Percentiles rank a stretch among this genome's conserved stretches.
phyloP scores from a whole-genome alignment of 2,888 invertebrate genomes.

The Lithodes maja region DNA sequence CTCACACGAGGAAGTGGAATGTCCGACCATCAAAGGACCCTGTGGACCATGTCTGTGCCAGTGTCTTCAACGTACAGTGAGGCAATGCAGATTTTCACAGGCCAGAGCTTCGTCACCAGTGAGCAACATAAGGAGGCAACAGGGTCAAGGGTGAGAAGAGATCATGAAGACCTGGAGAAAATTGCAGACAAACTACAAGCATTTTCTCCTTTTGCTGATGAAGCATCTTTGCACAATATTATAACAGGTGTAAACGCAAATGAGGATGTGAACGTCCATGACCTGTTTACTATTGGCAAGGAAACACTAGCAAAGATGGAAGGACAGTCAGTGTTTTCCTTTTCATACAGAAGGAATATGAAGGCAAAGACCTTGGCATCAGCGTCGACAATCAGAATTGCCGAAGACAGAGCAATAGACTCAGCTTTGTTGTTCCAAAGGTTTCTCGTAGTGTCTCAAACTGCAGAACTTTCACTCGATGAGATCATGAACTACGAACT shows the following conservation, averaged over 20 bases:
- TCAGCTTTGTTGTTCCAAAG: neutral
- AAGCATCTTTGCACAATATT: neutral
- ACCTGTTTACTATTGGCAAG: neutral
- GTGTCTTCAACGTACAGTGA: conserved; percentile 7
- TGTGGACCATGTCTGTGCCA: conserved; percentile 18
- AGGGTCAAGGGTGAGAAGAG: conserved; percentile 5
- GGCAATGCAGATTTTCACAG: neutral
- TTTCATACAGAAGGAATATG: neutral
- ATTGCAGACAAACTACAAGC: neutral
- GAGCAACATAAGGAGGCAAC: neutral
- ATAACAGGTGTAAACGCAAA: neutral
- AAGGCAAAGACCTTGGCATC: neutral
- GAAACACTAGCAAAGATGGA: neutral
- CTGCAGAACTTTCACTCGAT: neutral
- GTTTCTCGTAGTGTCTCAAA: neutral
- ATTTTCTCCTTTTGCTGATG: neutral
- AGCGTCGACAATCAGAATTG: neutral
- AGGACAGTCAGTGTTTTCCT: neutral
- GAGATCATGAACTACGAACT: neutral
- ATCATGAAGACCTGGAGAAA: conserved; percentile 2
- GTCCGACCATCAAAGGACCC: neutral
- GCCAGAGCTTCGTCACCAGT: neutral
- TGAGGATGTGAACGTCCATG: neutral
- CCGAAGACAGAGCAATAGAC: neutral
- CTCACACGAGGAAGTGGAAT: conserved; percentile 52